phyloP scores from a whole-genome alignment of 2,113 vertebrate species.

The Lampris incognitus region DNA sequence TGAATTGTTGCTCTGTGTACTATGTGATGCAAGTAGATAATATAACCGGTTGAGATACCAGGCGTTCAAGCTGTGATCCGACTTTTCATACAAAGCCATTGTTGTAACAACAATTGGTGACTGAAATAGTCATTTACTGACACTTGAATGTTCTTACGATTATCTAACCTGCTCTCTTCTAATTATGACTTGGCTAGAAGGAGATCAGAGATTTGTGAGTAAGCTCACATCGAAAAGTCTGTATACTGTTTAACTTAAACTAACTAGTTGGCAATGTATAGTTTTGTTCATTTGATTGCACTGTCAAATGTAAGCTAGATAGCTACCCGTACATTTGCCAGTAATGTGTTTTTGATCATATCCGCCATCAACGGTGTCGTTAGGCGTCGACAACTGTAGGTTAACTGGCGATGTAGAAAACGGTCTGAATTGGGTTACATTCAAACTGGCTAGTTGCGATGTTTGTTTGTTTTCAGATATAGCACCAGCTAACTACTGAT shows the following conservation, averaged over 20 bases:
- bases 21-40: not conserved
- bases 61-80: not conserved
- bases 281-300: not conserved
- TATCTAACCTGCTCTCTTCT: not conserved
- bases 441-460: conserved; percentile 3
- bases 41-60: not conserved
- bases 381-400: not conserved
- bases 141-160: not conserved
- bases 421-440: not conserved
- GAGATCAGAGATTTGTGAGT: not conserved
- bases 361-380: not conserved
- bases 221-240: conserved; percentile 32
- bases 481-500: conserved; percentile 28
- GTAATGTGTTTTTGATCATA: not conserved
- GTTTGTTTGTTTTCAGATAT: conserved; percentile 57
- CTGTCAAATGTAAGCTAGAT: not conserved
- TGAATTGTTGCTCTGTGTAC: not conserved
- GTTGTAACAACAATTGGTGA: not conserved
- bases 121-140: not conserved
- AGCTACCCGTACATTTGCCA: not conserved
- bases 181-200: not conserved
- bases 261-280: not conserved
- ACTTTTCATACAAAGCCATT: not conserved
- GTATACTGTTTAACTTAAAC: not conserved
- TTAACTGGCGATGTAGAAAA: conserved; percentile 14